Percentiles rank a stretch among this genome's conserved stretches.
These are phyloP conservation scores for Apogon talboti DNA, from an alignment of 2,797 vertebrate species.

Conservation along the genomic window DNA sequence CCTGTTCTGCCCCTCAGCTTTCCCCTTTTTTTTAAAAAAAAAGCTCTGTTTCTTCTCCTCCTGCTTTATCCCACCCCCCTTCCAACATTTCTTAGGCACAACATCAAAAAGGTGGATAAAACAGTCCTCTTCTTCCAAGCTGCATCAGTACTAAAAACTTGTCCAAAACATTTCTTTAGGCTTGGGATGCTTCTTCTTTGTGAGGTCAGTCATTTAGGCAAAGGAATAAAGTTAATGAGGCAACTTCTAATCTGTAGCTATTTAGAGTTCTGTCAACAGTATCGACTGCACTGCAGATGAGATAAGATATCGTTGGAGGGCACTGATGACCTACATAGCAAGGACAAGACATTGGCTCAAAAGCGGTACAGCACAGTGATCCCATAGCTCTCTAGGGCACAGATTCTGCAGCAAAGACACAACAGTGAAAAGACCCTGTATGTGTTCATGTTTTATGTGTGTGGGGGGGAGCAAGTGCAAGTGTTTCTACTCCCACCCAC, in stretches of 20 bases:
- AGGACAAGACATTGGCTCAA: slow-evolving; percentile 76
- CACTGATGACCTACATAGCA: slow-evolving; percentile 79
- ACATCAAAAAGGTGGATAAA: slow-evolving; percentile 57
- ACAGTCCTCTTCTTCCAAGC: slow-evolving; percentile 12
- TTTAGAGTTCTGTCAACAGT: slow-evolving; percentile 78
- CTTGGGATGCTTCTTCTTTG: slow-evolving; percentile 27
- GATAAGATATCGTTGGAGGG: slow-evolving; percentile 77
- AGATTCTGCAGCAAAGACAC: slow-evolving; percentile 60
- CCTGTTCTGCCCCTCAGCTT: slow-evolving; percentile 41
- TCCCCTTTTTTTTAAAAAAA: slow-evolving; percentile 19
- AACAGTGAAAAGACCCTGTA: slow-evolving; percentile 30
- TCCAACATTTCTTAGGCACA: slow-evolving; percentile 26
- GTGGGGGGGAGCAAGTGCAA: slow-evolving; percentile 8
- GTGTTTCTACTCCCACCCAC: slow-evolving; percentile 51
- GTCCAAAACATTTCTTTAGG: slow-evolving; percentile 34
- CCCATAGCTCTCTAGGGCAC: slow-evolving; percentile 72
- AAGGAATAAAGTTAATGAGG: slow-evolving; percentile 79
- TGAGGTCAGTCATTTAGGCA: slow-evolving; percentile 75
- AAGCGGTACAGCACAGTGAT: slow-evolving; percentile 64
- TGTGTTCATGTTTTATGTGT: slow-evolving; percentile 38
- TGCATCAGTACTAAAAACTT: slow-evolving; percentile 21
- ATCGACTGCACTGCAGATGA: slow-evolving; percentile 77
- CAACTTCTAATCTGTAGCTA: slow-evolving; percentile 74
- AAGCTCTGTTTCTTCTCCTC: slow-evolving; percentile 39
- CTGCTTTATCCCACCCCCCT: slow-evolving; percentile 18